Conservation (phyloP, 2,888 invertebrate genomes). For the Apotomis turbidana region DNA sequence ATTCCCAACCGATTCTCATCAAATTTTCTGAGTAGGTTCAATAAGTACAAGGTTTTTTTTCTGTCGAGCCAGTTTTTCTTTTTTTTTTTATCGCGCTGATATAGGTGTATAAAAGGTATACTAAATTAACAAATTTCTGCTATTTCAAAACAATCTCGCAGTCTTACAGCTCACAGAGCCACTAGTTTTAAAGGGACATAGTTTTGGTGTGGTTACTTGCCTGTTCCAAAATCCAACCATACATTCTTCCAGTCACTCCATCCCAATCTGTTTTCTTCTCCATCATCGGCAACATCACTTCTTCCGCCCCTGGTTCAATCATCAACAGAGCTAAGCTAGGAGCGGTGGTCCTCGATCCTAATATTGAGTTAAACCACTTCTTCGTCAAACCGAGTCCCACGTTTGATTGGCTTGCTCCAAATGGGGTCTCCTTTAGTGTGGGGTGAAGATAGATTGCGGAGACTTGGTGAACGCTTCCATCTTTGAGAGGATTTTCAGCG, state of each 20-base stretch:
- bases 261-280: conserved; percentile 14
- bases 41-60: too few relatives aligned
- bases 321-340: conserved; percentile 48
- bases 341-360: neutral
- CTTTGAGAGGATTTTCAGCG: conserved; percentile 55
- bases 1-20: too few relatives aligned
- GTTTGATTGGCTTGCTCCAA: neutral
- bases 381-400: neutral
- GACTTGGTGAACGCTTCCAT: conserved; percentile 58
- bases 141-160: too few relatives aligned
- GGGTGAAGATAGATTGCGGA: conserved; percentile 48
- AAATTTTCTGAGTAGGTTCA: too few relatives aligned
- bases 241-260: conserved; percentile 48
- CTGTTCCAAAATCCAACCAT: conserved; percentile 56
- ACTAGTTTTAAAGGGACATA: too few relatives aligned
- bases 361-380: neutral
- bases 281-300: conserved; percentile 38
- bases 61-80: too few relatives aligned
- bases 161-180: too few relatives aligned
- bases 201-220: conserved; percentile 44
- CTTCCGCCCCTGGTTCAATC: conserved; percentile 46
- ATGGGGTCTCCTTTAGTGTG: conserved; percentile 3
- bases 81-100: too few relatives aligned
- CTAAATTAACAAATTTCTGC: too few relatives aligned
- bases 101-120: too few relatives aligned